These are phyloP conservation scores for Halocaridina rubra DNA, from an alignment of 2,888 invertebrate species.

Conservation along the genomic window DNA sequence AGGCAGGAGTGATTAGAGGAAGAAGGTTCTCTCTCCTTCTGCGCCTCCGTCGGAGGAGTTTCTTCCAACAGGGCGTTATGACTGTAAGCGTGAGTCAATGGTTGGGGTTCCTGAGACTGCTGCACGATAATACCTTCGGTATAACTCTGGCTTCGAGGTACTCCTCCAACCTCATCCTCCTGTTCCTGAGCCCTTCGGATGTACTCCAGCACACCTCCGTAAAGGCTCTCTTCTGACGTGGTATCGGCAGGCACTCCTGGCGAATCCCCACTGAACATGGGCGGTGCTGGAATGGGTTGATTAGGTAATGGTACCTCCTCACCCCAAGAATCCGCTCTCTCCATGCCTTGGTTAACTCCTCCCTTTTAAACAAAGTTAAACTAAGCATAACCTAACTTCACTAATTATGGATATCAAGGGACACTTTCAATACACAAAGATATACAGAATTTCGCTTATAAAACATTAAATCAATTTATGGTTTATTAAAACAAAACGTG, in stretches of 20 bases:
- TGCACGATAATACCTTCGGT: slow-evolving; percentile 46
- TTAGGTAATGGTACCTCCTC: slow-evolving; percentile 24
- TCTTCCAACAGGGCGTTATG: slow-evolving; percentile 42
- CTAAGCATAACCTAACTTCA: too few species aligned
- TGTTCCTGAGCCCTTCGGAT: slow-evolving; percentile 25
- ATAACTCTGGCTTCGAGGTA: slow-evolving; percentile 47
- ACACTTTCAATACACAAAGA: too few species aligned
- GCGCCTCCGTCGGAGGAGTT: neutral
- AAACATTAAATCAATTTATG: too few species aligned
- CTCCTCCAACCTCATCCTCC: slow-evolving; percentile 1
- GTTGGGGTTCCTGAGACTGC: neutral
- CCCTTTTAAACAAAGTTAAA: too few species aligned
- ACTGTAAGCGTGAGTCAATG: slow-evolving; percentile 46
- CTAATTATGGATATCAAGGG: too few species aligned
- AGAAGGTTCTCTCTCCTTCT: neutral
- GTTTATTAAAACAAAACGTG: too few species aligned
- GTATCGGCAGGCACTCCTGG: slow-evolving; percentile 13
- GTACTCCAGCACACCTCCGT: slow-evolving; percentile 29
- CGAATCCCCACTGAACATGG: slow-evolving; percentile 54
- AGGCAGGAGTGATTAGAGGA: slow-evolving; percentile 45
- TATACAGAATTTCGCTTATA: too few species aligned
- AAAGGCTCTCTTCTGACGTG: slow-evolving; percentile 31
- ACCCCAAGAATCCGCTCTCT: neutral
- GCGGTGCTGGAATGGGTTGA: slow-evolving; percentile 46
- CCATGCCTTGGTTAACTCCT: too few species aligned